Evolutionary conservation across 2,888 invertebrate genomes (phyloP).

Genomic region (Crocallis elinguaria): DNA sequence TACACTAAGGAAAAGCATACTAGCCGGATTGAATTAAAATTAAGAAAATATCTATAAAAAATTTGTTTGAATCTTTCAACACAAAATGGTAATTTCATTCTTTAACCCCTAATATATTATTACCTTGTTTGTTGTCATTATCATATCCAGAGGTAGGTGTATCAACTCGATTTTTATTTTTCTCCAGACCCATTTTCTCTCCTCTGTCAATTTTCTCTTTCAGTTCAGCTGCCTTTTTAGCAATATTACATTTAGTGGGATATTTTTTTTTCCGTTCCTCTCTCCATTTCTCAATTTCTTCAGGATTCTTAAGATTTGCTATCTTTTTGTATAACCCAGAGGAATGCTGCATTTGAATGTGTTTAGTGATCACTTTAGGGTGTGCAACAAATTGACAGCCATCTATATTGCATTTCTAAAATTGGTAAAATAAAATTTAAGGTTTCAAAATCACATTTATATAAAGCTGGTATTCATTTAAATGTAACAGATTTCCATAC

Average conservation of each 20-base stretch:
- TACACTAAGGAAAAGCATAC: too few relatives aligned
- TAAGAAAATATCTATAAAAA: too few relatives aligned
- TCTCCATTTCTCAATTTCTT: slow-evolving; percentile 94
- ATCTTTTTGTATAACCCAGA: slow-evolving; percentile 93
- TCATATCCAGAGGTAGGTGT: slow-evolving; percentile 1
- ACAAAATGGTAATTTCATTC: too few relatives aligned
- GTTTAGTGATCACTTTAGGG: slow-evolving; percentile 91
- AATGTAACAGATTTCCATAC: too few relatives aligned
- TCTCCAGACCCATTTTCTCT: slow-evolving; percentile 86
- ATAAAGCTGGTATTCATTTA: too few relatives aligned
- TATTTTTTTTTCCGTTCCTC: slow-evolving; percentile 91
- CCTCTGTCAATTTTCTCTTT: slow-evolving; percentile 90
- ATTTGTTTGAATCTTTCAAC: too few relatives aligned
- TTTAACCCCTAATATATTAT: too few relatives aligned
- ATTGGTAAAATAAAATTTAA: slow-evolving; percentile 21
- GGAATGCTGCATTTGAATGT: slow-evolving; percentile 92
- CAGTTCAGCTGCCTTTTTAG: slow-evolving; percentile 85
- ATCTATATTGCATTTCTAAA: slow-evolving; percentile 89
- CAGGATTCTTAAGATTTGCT: slow-evolving; percentile 89
- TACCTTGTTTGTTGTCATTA: slow-evolving; percentile 10
- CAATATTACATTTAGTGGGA: slow-evolving; percentile 89
- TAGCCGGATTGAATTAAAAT: too few relatives aligned
- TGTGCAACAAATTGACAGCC: slow-evolving; percentile 93
- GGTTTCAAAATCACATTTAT: too few relatives aligned
- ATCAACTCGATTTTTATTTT: slow-evolving; percentile 5